Conservation (phyloP, 2,113 vertebrate species). For the Hassar affinis region DNA sequence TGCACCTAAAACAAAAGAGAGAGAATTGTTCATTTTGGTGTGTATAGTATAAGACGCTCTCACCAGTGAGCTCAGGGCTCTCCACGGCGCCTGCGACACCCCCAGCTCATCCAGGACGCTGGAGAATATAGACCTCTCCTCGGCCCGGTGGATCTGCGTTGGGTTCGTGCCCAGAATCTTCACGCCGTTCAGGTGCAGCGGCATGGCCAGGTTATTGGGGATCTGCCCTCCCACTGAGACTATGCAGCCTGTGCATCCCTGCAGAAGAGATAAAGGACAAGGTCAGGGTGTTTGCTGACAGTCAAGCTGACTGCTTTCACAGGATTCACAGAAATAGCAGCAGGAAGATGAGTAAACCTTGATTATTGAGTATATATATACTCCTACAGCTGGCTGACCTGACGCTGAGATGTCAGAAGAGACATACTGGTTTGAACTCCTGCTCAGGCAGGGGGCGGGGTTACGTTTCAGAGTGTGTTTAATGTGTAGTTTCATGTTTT, state of each 20-base stretch:
- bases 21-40: not conserved
- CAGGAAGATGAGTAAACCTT: not conserved
- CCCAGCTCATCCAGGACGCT: slow-evolving; percentile 83
- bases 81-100: slow-evolving; percentile 90
- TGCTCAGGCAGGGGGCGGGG: too few species aligned
- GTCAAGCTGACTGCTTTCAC: not conserved
- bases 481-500: not conserved
- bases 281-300: not conserved
- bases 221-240: slow-evolving; percentile 95
- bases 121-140: slow-evolving; percentile 89
- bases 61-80: slow-evolving; percentile 86
- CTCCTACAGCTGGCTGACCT: too few species aligned
- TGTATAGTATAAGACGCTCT: slow-evolving; percentile 33
- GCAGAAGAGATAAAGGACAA: slow-evolving; percentile 25
- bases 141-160: slow-evolving; percentile 83
- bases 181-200: slow-evolving; percentile 81
- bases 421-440: too few species aligned
- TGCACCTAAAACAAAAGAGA: too few species aligned
- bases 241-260: slow-evolving; percentile 87
- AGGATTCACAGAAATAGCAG: not conserved
- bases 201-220: slow-evolving; percentile 90
- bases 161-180: slow-evolving; percentile 89
- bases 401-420: too few species aligned
- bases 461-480: too few species aligned
- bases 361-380: too few species aligned